A percentile compares a stretch with the other conserved stretches of the same genome.
Evolutionary conservation across 1,140 invertebrate genomes (phyloP).

Genomic region (Nixonia krombeini): DNA sequence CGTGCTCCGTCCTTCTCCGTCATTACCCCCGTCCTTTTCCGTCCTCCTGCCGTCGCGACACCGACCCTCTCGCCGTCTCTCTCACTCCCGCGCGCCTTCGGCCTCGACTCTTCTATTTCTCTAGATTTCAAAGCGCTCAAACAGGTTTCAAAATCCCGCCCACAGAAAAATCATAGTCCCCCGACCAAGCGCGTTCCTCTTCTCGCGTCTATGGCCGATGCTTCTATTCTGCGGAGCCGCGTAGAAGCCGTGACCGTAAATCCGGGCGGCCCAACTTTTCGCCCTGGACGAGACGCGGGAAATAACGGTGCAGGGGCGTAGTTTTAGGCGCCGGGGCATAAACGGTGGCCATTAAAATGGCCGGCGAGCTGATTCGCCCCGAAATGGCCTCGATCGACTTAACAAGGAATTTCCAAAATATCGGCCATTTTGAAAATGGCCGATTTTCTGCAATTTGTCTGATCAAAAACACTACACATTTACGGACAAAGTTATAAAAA

Average conservation of each 20-base stretch:
- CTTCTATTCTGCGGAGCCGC: no score
- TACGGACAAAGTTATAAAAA: no score
- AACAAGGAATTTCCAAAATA: no score
- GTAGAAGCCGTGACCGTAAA: conserved; percentile 12
- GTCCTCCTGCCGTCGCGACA: not conserved
- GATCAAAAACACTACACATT: no score
- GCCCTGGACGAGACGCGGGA: conserved; percentile 16
- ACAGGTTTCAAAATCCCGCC: conserved; percentile 72
- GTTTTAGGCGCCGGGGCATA: conserved; percentile 12
- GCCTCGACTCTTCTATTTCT: conserved; percentile 64
- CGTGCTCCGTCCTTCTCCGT: not conserved
- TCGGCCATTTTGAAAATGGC: no score
- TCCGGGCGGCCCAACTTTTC: conserved; percentile 44
- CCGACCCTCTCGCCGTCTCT: conserved; percentile 20
- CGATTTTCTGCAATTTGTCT: no score
- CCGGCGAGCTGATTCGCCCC: not conserved
- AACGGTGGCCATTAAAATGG: conserved; percentile 14
- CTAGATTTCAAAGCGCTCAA: conserved; percentile 70
- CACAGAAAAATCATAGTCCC: conserved; percentile 64
- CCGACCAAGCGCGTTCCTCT: conserved; percentile 4
- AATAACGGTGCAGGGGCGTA: conserved; percentile 13
- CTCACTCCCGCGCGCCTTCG: conserved; percentile 52
- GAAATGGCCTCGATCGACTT: not conserved
- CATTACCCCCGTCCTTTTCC: not conserved
- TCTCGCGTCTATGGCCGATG: conserved; percentile 10